Evolutionary conservation across 64 coral and sea anemone genomes (phyloP).

Genomic region (Acropora tenuis): DNA sequence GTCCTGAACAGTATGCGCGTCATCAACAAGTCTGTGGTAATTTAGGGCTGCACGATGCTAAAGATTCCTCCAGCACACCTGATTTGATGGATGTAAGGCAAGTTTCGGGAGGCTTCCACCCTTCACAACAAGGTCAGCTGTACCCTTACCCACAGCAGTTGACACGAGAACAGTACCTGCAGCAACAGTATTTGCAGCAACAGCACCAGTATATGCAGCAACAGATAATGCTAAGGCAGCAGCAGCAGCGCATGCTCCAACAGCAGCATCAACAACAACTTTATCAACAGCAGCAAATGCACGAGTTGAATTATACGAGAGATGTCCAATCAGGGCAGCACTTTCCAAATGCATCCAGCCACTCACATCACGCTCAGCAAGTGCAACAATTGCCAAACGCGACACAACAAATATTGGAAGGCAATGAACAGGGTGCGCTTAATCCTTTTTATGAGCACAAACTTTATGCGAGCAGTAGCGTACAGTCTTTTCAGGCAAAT

Average conservation of each 20-base stretch:
- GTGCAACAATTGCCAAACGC: neutral
- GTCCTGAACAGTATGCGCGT: neutral
- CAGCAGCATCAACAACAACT: constrained; percentile 27
- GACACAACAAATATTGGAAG: constrained; percentile 14
- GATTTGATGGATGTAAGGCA: constrained; percentile 18
- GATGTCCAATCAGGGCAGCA: neutral
- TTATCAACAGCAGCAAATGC: constrained; percentile 12
- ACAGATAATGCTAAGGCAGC: constrained; percentile 10
- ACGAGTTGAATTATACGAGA: constrained; percentile 8
- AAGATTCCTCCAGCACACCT: neutral
- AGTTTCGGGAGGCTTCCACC: neutral
- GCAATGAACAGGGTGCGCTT: constrained; percentile 6
- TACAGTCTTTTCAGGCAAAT: neutral
- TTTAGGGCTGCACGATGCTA: neutral
- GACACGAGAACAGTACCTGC: constrained; percentile 26
- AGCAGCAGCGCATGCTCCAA: constrained; percentile 9
- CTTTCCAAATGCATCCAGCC: neutral
- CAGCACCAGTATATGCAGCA: constrained; percentile 36
- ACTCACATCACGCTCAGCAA: constrained; percentile 15
- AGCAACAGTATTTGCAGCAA: constrained; percentile 32
- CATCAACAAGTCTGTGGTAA: neutral
- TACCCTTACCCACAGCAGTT: constrained; percentile 15
- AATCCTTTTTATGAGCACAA: constrained; percentile 52
- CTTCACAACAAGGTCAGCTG: neutral
- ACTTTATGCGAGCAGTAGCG: neutral